A percentile compares a stretch with the other conserved stretches of the same genome.
Conservation (phyloP, 92 coral and sea anemone genomes). For the Desmophyllum pertusum region DNA sequence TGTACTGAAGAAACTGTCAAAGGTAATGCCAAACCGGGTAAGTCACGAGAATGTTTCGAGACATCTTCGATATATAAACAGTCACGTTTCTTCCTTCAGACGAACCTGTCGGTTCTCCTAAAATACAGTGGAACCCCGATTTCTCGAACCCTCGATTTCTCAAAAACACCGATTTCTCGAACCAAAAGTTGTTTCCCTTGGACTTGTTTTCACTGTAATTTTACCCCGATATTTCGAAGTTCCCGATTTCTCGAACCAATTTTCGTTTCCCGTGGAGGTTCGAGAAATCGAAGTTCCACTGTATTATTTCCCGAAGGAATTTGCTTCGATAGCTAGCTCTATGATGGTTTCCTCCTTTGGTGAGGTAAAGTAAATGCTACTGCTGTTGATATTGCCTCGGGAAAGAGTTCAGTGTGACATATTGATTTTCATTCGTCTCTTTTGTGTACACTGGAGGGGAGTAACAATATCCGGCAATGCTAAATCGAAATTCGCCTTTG, state of each 20-base stretch:
- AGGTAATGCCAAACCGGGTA: not conserved
- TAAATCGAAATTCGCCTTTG: not conserved
- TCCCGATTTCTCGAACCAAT: too few species aligned
- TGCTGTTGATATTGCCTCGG: not conserved
- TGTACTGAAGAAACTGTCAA: not conserved
- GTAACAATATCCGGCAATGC: not conserved
- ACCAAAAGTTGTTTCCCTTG: not conserved
- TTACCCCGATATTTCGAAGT: too few species aligned
- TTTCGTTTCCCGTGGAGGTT: too few species aligned
- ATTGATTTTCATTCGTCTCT: not conserved
- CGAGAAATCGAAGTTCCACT: too few species aligned
- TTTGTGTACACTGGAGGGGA: not conserved
- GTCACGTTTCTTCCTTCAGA: not conserved
- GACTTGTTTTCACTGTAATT: too few species aligned
- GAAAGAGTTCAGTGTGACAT: not conserved
- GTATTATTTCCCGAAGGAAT: too few species aligned
- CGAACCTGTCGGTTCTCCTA: too few species aligned
- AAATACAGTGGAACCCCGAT: too few species aligned
- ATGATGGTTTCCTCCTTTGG: not conserved
- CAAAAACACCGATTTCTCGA: too few species aligned
- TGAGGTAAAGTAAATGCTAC: too few species aligned
- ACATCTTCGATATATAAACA: not conserved
- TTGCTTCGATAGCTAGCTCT: not conserved
- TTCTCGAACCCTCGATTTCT: too few species aligned
- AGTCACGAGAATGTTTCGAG: not conserved